phyloP scores from a whole-genome alignment of 1,140 invertebrate genomes.

The Cydia fagiglandana region DNA sequence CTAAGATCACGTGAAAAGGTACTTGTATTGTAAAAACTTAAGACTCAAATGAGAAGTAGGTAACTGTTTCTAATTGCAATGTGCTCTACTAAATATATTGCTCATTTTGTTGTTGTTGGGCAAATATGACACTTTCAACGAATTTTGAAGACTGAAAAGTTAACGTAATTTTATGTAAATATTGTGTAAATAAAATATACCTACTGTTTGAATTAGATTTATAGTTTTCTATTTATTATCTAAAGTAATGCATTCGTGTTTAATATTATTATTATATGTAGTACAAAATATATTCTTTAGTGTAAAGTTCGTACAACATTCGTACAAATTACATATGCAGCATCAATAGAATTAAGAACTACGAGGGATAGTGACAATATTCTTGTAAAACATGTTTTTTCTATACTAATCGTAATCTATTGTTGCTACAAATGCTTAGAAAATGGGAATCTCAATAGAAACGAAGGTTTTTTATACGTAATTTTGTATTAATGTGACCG shows the following conservation, averaged over 20 bases:
- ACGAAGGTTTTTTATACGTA: slow-evolving; percentile 41
- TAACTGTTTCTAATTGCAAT: not conserved
- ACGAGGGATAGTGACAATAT: not conserved
- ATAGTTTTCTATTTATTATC: slow-evolving; percentile 44
- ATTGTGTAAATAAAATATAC: slow-evolving; percentile 46
- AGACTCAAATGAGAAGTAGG: no score
- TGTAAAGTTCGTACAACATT: slow-evolving; percentile 33
- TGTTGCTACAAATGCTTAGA: slow-evolving; percentile 16
- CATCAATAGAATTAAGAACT: slow-evolving; percentile 7
- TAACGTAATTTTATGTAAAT: slow-evolving; percentile 45
- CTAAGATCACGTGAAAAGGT: no score
- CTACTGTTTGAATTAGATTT: slow-evolving; percentile 28
- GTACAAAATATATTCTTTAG: slow-evolving; percentile 49
- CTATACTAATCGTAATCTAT: not conserved
- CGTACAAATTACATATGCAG: slow-evolving; percentile 13
- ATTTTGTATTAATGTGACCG: slow-evolving; percentile 53
- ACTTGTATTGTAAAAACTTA: no score
- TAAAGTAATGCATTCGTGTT: slow-evolving; percentile 41
- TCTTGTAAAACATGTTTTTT: not conserved
- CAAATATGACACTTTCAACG: slow-evolving; percentile 31
- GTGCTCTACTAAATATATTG: not conserved
- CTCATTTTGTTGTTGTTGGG: not conserved
- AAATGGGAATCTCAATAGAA: slow-evolving; percentile 22
- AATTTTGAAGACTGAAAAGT: slow-evolving; percentile 46
- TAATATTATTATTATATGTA: slow-evolving; percentile 39